phyloP scores from a whole-genome alignment of 2,888 invertebrate species.

The Entomobrya proxima region DNA sequence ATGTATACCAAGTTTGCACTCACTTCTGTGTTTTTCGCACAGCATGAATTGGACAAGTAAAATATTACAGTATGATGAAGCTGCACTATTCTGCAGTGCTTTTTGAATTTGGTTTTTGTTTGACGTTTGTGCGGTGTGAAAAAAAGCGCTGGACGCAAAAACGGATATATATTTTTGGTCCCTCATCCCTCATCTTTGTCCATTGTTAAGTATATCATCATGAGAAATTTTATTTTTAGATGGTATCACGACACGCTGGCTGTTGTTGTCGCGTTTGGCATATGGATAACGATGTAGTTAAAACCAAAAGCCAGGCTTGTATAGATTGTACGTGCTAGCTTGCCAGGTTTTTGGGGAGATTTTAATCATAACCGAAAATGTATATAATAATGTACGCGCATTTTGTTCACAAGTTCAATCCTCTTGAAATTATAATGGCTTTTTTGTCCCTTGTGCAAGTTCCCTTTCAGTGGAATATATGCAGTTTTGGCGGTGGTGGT shows the following conservation, averaged over 20 bases:
- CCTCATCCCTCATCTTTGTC: constrained; percentile 16
- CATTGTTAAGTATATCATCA: no score
- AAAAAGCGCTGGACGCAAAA: constrained; percentile 3
- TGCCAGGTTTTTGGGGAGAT: not conserved
- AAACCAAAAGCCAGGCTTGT: not conserved
- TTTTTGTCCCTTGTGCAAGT: not conserved
- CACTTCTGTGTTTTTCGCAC: constrained; percentile 41
- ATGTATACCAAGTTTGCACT: not conserved
- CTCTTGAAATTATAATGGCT: not conserved
- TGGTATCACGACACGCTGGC: not conserved
- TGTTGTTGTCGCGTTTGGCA: constrained; percentile 6
- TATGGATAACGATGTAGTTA: not conserved
- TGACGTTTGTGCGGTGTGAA: constrained; percentile 14
- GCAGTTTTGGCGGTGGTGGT: not conserved
- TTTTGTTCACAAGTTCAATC: constrained; percentile 36
- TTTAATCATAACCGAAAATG: not conserved
- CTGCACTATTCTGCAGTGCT: not conserved
- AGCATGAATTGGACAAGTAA: constrained; percentile 1
- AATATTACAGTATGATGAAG: constrained; percentile 4
- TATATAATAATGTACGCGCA: not conserved
- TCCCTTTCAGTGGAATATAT: no score
- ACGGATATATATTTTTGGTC: not conserved
- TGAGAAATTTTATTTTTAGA: not conserved
- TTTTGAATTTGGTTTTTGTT: not conserved
- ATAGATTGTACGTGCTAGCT: not conserved